Evolutionary conservation across 2,888 invertebrate species (phyloP).

Genomic region (Pristionchus maxplancki): DNA sequence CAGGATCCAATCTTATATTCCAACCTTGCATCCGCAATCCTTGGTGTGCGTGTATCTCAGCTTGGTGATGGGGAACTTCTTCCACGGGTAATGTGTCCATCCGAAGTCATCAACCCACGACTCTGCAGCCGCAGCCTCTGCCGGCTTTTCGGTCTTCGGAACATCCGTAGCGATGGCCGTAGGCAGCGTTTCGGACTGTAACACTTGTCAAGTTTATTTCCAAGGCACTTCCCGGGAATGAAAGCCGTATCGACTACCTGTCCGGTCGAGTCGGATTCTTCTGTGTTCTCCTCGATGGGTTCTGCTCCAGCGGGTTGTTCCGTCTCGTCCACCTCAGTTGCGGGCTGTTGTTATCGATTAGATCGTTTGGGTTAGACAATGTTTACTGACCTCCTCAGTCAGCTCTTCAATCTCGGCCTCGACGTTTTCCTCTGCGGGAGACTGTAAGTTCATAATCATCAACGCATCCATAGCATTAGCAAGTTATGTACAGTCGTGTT

Average conservation of each 20-base stretch:
- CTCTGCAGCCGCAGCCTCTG: not conserved
- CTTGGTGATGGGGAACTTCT: slow-evolving; percentile 33
- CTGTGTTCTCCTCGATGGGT: not conserved
- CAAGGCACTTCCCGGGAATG: not conserved
- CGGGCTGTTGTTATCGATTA: not conserved
- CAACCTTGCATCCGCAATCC: slow-evolving; percentile 35
- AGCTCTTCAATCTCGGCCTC: not conserved
- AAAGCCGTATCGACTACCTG: not conserved
- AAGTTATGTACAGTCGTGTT: too few relatives aligned
- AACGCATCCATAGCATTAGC: too few relatives aligned
- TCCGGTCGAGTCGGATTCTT: slow-evolving; percentile 14
- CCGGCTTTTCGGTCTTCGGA: not conserved
- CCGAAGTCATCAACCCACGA: not conserved
- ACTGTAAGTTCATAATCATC: not conserved
- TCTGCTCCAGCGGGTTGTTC: not conserved
- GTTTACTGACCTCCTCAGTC: not conserved
- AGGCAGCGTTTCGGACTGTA: not conserved
- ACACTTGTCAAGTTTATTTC: not conserved
- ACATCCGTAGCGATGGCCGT: not conserved
- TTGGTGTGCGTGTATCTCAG: not conserved
- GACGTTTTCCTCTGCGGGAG: not conserved
- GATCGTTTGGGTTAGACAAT: not conserved
- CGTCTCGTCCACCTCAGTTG: not conserved
- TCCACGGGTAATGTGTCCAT: slow-evolving; percentile 47
- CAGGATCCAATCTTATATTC: not conserved